A percentile compares a stretch with the other conserved stretches of the same genome.
These are phyloP conservation scores for Scaptomyza pallida DNA, from an alignment of 1,140 invertebrate genomes.

Conservation along the genomic window DNA sequence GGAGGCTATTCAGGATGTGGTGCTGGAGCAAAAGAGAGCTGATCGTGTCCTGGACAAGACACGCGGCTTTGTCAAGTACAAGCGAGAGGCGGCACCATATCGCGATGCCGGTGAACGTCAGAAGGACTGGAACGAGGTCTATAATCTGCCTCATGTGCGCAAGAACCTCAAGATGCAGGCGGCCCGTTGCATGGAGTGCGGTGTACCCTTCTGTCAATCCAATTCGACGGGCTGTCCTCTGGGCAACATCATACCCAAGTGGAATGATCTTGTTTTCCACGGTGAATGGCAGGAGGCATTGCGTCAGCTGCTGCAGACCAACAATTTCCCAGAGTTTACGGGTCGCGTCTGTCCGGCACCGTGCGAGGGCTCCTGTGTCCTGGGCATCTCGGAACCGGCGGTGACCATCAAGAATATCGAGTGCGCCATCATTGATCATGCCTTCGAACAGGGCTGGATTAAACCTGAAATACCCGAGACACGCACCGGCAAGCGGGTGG, in stretches of 20 bases:
- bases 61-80: conserved; percentile 98
- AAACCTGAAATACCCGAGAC: conserved; percentile 86
- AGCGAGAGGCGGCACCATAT: conserved; percentile 93
- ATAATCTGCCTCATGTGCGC: conserved; percentile 93
- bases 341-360: conserved; percentile 99
- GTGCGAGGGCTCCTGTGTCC: conserved; percentile 98
- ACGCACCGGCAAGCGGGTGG: conserved; percentile 94
- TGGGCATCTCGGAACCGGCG: conserved; percentile 97
- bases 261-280: conserved; percentile 98
- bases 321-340: conserved; percentile 99
- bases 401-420: conserved; percentile 99
- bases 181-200: conserved; percentile 99
- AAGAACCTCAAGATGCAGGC: conserved; percentile 96
- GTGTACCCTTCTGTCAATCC: conserved; percentile 99
- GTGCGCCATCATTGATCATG: conserved; percentile 99
- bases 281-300: conserved; percentile 99
- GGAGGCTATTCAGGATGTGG: conserved; percentile 91
- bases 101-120: conserved; percentile 92
- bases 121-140: conserved; percentile 99
- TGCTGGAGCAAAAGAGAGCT: conserved; percentile 90
- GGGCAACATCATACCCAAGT: conserved; percentile 99
- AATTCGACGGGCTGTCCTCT: conserved; percentile 96
- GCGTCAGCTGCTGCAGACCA: conserved; percentile 97
- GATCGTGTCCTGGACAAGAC: conserved; percentile 95
- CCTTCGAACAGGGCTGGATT: conserved; percentile 98